Evolutionary conservation across 2,113 vertebrate genomes (phyloP).

Genomic region (Sarotherodon lohbergeri): DNA sequence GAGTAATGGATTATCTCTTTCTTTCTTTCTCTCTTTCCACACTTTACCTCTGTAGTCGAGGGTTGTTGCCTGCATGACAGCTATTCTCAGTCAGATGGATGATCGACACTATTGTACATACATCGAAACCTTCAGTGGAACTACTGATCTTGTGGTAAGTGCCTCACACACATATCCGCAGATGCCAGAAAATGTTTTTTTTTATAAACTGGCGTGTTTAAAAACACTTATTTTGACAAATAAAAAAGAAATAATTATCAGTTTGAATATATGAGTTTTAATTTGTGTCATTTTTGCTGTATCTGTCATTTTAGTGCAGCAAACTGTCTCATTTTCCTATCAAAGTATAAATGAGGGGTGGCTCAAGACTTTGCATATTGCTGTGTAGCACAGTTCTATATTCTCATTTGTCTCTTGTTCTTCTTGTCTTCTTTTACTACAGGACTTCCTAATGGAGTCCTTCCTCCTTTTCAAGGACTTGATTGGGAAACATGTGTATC

Average conservation of each 20-base stretch:
- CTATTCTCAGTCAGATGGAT: slow-evolving; percentile 91
- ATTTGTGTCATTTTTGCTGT: not conserved
- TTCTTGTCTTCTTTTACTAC: not conserved
- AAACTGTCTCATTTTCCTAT: not conserved
- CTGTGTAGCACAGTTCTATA: not conserved
- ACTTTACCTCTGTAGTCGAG: slow-evolving; percentile 75
- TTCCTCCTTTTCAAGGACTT: slow-evolving; percentile 96
- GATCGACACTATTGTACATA: slow-evolving; percentile 89
- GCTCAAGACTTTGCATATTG: not conserved
- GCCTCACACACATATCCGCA: not conserved
- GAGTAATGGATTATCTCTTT: slow-evolving; percentile 3
- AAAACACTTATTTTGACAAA: not conserved
- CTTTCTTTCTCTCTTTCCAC: not conserved
- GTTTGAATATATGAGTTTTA: not conserved
- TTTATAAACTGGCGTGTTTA: not conserved
- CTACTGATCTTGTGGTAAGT: slow-evolving; percentile 89
- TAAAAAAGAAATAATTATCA: not conserved
- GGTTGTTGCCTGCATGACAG: slow-evolving; percentile 97
- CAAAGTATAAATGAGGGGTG: not conserved
- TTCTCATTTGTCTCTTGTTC: not conserved
- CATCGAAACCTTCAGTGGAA: slow-evolving; percentile 87
- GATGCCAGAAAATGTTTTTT: not conserved
- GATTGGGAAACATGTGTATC: slow-evolving; percentile 94
- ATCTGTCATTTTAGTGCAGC: not conserved
- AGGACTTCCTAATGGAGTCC: slow-evolving; percentile 98